Conservation (phyloP, 2,113 vertebrate genomes). For the Acinonyx jubatus region DNA sequence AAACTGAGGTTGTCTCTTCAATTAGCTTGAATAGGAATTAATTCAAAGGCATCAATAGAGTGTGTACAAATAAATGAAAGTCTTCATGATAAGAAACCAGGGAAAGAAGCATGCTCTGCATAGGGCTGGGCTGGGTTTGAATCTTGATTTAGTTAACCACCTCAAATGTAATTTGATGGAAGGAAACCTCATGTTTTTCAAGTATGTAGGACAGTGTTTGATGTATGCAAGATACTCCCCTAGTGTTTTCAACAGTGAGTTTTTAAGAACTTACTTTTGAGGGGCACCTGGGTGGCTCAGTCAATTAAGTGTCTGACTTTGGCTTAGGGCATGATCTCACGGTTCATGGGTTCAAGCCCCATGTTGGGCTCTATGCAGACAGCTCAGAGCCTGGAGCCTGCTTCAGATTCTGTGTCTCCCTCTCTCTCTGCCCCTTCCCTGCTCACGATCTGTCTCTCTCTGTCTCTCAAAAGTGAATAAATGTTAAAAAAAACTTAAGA, state of each 20-base stretch:
- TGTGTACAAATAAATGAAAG: background rate
- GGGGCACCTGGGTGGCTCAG: background rate
- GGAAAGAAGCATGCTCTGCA: background rate
- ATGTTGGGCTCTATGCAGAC: too few species aligned
- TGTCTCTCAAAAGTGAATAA: too few species aligned
- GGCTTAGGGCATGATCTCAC: too few species aligned
- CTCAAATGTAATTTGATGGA: background rate
- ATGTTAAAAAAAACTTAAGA: background rate
- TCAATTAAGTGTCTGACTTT: too few species aligned
- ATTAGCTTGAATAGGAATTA: background rate
- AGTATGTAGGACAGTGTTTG: background rate
- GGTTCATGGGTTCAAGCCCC: too few species aligned
- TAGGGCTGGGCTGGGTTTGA: background rate
- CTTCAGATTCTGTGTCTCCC: too few species aligned
- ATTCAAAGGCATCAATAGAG: background rate
- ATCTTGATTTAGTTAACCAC: background rate
- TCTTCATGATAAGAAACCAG: background rate
- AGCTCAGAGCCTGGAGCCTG: too few species aligned
- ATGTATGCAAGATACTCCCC: background rate
- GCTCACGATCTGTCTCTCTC: too few species aligned
- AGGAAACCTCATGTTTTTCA: background rate
- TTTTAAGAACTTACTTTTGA: background rate
- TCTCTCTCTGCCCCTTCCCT: too few species aligned
- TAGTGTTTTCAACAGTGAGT: background rate
- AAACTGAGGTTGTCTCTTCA: background rate